Evolutionary conservation across 30 jellyfish, hydroid and myxozoan genomes (phyloP).

Genomic region (Aurelia aurita complex sp. Pacific): DNA sequence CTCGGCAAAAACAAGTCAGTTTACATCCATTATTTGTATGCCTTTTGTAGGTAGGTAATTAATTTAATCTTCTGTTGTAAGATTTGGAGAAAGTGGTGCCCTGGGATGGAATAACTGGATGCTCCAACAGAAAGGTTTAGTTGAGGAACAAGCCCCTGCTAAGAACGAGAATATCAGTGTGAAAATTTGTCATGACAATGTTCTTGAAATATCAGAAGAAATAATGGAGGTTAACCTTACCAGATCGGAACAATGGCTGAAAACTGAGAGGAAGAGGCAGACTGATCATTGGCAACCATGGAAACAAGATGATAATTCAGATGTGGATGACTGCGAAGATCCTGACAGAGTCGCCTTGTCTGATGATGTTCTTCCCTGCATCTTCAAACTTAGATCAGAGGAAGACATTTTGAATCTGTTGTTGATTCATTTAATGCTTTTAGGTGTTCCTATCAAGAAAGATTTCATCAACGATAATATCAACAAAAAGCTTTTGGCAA

Average conservation of each 20-base stretch:
- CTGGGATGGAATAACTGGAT: slow-evolving; percentile 72
- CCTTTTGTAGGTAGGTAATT: too few relatives aligned
- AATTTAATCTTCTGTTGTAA: neutral
- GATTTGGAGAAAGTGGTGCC: slow-evolving; percentile 78
- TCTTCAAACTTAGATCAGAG: slow-evolving; percentile 57
- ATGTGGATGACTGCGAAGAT: slow-evolving; percentile 77
- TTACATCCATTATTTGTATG: too few relatives aligned
- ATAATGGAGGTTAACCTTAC: slow-evolving; percentile 2
- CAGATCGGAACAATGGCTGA: slow-evolving; percentile 53
- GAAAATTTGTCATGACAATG: neutral
- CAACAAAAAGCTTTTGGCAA: neutral
- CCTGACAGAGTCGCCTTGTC: slow-evolving; percentile 84
- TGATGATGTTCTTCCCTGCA: slow-evolving; percentile 71
- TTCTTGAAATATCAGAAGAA: neutral
- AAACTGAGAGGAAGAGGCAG: slow-evolving; percentile 49
- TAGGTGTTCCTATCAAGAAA: slow-evolving; percentile 77
- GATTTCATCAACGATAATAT: neutral
- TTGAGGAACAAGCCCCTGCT: neutral
- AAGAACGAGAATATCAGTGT: neutral
- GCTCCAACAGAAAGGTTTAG: slow-evolving; percentile 1
- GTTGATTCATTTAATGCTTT: slow-evolving; percentile 46
- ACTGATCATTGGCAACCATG: slow-evolving; percentile 36
- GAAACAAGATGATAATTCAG: slow-evolving; percentile 10
- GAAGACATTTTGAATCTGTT: slow-evolving; percentile 38
- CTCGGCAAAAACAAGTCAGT: too few relatives aligned